These are phyloP conservation scores for Copsychus sechellarum DNA, from an alignment of 2,113 vertebrate species.

Conservation along the genomic window DNA sequence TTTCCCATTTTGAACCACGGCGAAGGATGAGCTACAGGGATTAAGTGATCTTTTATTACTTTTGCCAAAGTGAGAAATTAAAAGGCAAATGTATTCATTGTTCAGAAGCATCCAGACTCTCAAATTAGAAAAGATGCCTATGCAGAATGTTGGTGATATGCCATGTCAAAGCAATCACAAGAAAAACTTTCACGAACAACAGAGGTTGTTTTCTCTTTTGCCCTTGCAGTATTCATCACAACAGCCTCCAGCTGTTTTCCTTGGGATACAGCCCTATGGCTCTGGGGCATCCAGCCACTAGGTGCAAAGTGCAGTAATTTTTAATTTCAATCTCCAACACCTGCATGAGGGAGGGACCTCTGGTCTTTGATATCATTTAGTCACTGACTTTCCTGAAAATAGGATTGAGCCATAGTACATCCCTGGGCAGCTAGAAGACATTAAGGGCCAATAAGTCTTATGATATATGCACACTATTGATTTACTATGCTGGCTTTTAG, in stretches of 20 bases:
- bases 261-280: background rate
- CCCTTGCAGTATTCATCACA: background rate
- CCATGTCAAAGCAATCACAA: background rate
- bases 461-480: background rate
- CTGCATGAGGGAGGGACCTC: slow-evolving; percentile 1
- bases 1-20: background rate
- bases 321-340: slow-evolving; percentile 14
- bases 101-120: background rate
- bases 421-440: background rate
- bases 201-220: background rate
- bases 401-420: background rate
- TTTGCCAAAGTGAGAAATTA: background rate
- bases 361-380: background rate
- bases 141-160: background rate
- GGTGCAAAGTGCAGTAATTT: background rate
- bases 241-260: slow-evolving; percentile 27
- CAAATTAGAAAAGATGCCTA: background rate
- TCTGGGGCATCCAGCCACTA: background rate
- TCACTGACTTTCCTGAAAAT: background rate
- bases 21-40: background rate
- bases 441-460: slow-evolving; percentile 33
- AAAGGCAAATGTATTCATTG: background rate
- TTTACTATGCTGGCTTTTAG: slow-evolving; percentile 13
- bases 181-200: background rate
- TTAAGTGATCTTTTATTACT: background rate